Base-by-base conservation (phyloP, 64 coral and sea anemone species). In the Astreopora myriophthalma region DNA sequence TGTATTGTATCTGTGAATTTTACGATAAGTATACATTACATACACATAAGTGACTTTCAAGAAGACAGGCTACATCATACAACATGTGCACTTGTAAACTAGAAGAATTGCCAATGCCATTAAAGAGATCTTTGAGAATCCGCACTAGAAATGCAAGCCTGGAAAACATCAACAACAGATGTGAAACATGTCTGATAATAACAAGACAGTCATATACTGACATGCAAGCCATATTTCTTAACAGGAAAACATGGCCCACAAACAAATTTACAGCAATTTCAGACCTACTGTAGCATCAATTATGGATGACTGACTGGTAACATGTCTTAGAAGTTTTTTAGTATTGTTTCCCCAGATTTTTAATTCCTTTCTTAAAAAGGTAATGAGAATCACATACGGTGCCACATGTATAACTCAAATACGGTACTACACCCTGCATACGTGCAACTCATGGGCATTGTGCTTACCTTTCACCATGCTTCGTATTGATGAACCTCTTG, bases 381-480 rank as follows among this genome's bases (percentile, higher is more conserved):
- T 16, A 55, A 55, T 14, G 17, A 12, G 16, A 16, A 55, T n/a
- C n/a, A n/a, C n/a, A n/a, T n/a, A n/a, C n/a, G n/a, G n/a, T n/a
- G 3, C 49, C 49, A 16, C 3, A 55, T 16, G 16, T 17, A 14
- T 14, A 16, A 55, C 13, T 55, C 49, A 55, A 55, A 17, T 55
- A 42, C 39, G 9, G 5, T 42, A 42, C 39, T 16, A 13, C 12
- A 17, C 49, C 12, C 49, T 16, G 3, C 17, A 3, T 55, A 14
- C 17, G 13, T 12, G 13, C 10, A 17, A 55, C 39, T 42, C 49
- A 55, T 55, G 8, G 11, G 16, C 49, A 55, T 32, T 39, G 38
- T 39, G 5, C 36, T n/a, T 32, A 74, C 71, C 34, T 74, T 74
- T 74, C 71, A 74, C 71, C 71, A 74, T 74, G 36, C 34, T 74